Conservation (phyloP, 2,888 invertebrate genomes). For the Phragmatobia fuliginosa region DNA sequence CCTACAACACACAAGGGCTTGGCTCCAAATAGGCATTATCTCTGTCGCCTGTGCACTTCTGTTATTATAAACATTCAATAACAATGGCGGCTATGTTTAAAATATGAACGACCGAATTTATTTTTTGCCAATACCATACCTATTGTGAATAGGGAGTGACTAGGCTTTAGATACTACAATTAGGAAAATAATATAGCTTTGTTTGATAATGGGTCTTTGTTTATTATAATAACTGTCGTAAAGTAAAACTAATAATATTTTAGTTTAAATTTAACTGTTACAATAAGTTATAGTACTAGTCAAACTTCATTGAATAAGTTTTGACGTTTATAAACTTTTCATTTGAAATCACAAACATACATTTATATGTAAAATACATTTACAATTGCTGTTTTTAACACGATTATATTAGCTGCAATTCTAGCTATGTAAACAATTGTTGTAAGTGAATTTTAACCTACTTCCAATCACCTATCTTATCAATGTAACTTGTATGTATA, state of each 20-base stretch:
- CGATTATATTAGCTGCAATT: too few relatives aligned
- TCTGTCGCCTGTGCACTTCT: conserved; percentile 16
- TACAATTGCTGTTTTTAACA: too few relatives aligned
- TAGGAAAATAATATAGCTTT: conserved; percentile 7
- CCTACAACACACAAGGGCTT: conserved; percentile 18
- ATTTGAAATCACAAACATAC: too few relatives aligned
- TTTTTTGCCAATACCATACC: conserved; percentile 47
- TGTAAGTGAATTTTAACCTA: not conserved
- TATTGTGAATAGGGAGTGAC: conserved; percentile 46
- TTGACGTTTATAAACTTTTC: too few relatives aligned
- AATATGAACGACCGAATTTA: conserved; percentile 48
- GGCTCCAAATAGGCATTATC: conserved; percentile 9
- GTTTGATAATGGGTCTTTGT: conserved; percentile 2
- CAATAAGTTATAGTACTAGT: too few relatives aligned
- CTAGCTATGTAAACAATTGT: not conserved
- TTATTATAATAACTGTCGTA: not conserved
- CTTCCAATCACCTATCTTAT: not conserved
- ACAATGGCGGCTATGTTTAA: conserved; percentile 60
- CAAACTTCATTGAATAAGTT: too few relatives aligned
- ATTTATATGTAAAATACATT: too few relatives aligned
- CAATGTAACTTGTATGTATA: not conserved
- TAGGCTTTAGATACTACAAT: conserved; percentile 2
- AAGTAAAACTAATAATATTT: too few relatives aligned
- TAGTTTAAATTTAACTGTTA: too few relatives aligned
- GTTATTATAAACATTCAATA: conserved; percentile 57